Conservation (phyloP, 2,113 vertebrate species). For the Pseudonaja textilis region DNA sequence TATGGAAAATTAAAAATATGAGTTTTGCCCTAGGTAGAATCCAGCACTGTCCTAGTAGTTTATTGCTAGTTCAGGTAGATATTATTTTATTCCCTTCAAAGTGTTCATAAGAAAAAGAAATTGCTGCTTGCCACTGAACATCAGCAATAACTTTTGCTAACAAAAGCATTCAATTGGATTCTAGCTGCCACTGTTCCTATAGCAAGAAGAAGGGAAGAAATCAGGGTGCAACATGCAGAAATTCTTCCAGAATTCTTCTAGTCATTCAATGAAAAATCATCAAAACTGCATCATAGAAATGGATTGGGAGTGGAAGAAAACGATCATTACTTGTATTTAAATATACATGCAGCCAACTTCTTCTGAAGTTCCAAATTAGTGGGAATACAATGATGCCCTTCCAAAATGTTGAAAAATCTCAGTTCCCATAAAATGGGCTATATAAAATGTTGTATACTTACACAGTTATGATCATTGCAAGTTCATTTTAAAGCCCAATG, state of each 20-base stretch:
- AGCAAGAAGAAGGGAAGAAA: background rate
- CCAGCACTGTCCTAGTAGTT: background rate
- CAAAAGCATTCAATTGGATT: background rate
- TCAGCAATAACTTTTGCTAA: background rate
- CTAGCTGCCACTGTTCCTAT: background rate
- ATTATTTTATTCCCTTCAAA: background rate
- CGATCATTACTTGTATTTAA: background rate
- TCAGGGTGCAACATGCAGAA: background rate
- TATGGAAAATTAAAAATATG: background rate
- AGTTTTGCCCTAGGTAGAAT: background rate
- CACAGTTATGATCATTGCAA: no score
- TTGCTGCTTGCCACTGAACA: background rate
- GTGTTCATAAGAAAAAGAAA: background rate
- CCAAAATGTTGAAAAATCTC: background rate
- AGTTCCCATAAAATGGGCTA: background rate
- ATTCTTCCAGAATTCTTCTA: background rate
- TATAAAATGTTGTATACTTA: background rate
- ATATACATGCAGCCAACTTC: background rate
- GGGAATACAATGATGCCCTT: background rate
- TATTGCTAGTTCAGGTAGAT: background rate
- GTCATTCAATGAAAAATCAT: background rate
- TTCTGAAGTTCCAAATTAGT: background rate
- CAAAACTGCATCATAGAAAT: background rate
- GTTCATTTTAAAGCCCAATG: background rate
- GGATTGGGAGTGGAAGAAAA: background rate